Percentiles rank a stretch among this genome's conserved stretches.
Evolutionary conservation across 1,140 invertebrate genomes (phyloP).

Genomic region (Eurosta solidaginis): DNA sequence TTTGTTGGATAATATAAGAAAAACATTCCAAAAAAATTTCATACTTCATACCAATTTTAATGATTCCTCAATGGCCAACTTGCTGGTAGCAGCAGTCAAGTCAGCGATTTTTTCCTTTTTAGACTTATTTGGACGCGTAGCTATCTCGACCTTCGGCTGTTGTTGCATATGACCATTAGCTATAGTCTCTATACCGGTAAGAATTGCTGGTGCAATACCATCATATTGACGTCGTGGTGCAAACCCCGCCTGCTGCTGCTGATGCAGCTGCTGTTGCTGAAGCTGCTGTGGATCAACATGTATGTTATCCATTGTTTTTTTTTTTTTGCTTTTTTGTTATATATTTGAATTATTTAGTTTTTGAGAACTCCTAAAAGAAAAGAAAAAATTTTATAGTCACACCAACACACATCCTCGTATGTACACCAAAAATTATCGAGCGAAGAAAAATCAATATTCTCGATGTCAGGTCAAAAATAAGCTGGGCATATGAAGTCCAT

Average conservation of each 20-base stretch:
- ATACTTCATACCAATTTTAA: not conserved
- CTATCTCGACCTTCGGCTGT: not conserved
- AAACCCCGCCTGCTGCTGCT: conserved; percentile 43
- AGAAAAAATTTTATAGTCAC: not conserved
- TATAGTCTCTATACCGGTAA: conserved; percentile 30
- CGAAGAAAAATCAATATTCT: conserved; percentile 34
- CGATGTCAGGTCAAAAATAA: not conserved
- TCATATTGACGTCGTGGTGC: conserved; percentile 55
- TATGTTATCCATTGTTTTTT: conserved; percentile 30
- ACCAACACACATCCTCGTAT: not conserved
- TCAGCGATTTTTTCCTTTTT: conserved; percentile 42
- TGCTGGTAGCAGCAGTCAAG: conserved; percentile 34
- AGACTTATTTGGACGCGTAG: not conserved
- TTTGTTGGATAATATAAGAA: too few relatives aligned
- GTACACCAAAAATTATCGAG: conserved; percentile 1
- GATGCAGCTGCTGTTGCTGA: conserved; percentile 35
- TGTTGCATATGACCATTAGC: conserved; percentile 41
- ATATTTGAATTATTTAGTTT: conserved; percentile 9
- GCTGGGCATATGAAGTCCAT: not conserved
- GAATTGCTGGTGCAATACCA: not conserved
- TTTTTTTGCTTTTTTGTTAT: not conserved
- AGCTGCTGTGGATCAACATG: too few relatives aligned
- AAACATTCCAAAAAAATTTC: too few relatives aligned
- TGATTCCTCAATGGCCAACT: conserved; percentile 45
- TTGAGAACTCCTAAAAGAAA: not conserved